Evolutionary conservation across 2,113 vertebrate genomes (phyloP).

Genomic region (Dromaius novaehollandiae): DNA sequence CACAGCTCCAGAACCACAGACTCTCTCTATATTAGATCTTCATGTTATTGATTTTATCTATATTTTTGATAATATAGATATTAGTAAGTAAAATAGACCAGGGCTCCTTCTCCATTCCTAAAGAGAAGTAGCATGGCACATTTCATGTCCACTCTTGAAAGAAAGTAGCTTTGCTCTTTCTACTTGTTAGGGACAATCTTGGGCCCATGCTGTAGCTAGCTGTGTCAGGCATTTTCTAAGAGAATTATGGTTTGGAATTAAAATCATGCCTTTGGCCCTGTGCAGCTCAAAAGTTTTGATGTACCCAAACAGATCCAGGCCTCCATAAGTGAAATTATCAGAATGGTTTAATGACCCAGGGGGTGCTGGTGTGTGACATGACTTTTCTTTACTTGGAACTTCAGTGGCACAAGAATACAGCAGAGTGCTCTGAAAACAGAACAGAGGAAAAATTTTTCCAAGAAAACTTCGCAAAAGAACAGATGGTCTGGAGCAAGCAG

Average conservation of each 20-base stretch:
- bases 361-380: not conserved
- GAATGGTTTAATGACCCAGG: not conserved
- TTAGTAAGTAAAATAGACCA: not conserved
- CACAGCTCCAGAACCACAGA: not conserved
- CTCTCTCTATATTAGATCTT: not conserved
- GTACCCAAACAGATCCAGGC: not conserved
- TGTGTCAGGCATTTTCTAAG: not conserved
- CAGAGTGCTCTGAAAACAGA: not conserved
- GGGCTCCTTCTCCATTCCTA: not conserved
- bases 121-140: fast-evolving
- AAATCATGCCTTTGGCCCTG: not conserved
- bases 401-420: not conserved
- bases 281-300: not conserved
- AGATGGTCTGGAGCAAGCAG: constrained; percentile 13
- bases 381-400: not conserved
- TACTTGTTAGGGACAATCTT: fast-evolving
- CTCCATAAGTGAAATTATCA: not conserved
- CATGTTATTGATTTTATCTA: not conserved
- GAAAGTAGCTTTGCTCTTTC: not conserved
- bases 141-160: not conserved
- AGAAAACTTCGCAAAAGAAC: not conserved
- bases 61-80: not conserved
- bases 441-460: not conserved
- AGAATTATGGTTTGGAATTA: not conserved
- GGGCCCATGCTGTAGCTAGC: not conserved